These are phyloP conservation scores for Gopherus flavomarginatus DNA, from an alignment of 2,113 vertebrate species.

Conservation along the genomic window DNA sequence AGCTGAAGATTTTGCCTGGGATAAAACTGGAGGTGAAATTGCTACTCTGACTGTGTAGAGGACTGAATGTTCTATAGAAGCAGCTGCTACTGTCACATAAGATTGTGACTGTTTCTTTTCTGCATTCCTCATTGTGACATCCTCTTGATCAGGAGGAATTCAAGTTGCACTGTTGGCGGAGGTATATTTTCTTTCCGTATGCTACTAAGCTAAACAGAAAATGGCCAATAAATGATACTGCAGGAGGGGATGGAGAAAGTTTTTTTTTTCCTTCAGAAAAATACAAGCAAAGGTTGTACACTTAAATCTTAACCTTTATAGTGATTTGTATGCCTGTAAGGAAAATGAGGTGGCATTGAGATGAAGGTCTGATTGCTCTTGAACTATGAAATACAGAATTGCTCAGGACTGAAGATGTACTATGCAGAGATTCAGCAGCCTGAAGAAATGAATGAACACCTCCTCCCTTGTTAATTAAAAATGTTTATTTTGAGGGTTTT, in stretches of 20 bases:
- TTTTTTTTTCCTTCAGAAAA: background rate
- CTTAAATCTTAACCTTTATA: background rate
- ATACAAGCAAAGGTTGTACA: background rate
- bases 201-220: background rate
- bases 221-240: background rate
- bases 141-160: slow-evolving; percentile 22
- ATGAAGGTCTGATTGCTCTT: slow-evolving; percentile 3
- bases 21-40: background rate
- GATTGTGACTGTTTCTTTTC: background rate
- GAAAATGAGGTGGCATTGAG: slow-evolving; percentile 7
- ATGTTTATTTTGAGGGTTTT: background rate
- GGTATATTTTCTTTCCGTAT: slow-evolving; percentile 5
- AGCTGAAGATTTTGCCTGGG: background rate
- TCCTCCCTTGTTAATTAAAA: slow-evolving; percentile 27
- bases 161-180: slow-evolving; percentile 13
- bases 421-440: background rate
- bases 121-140: slow-evolving; percentile 38
- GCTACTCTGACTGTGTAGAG: background rate
- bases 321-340: background rate
- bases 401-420: background rate
- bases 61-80: slow-evolving; percentile 28
- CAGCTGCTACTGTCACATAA: slow-evolving; percentile 56
- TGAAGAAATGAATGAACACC: background rate
- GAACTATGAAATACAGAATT: background rate
- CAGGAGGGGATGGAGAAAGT: slow-evolving; percentile 15